Base-by-base conservation (phyloP, 2,888 invertebrate species). In the Dascillus cervinus region DNA sequence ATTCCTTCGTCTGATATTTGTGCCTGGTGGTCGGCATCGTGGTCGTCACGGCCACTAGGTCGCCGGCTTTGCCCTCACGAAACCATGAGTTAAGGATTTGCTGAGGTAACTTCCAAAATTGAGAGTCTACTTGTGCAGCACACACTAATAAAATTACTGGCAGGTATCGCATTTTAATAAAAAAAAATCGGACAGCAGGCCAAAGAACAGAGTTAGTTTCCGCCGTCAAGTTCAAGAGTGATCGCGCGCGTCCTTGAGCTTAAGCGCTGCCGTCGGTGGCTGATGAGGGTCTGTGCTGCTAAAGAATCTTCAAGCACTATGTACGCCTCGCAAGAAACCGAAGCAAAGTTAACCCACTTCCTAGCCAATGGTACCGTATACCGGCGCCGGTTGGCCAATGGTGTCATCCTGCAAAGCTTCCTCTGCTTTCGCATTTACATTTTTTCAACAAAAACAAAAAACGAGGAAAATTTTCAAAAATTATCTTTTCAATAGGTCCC, bases 281-380 rank as follows among this genome's bases (percentile, higher is more conserved):
- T 56, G 53, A 51, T 47, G 59, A 56, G 53, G 57, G 54, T 62
- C 56, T 61, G 58, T 49, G 51, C 53, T 51, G 49, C 49, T 51
- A 51, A 53, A 56, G 56, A 55, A 50, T 55, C 55, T 57, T 52
- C 54, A 55, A 56, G 52, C 55, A 55, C 53, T 60, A 55, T 55
- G 57, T 47, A 47, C 35, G 33, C 32, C 26, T 28, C 34, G 32
- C 39, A 37, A 42, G 41, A 41, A 37, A 52, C 52, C 50, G 43
- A 52, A 50, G 52, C 56, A 48, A 48, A 55, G 50, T 55, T 62
- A 63, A 62, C 62, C 63, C 60, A 63, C 61, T 62, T 63, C 61
- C 55, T 57, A 54, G 48, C 57, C 56, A 58, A 56, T 59, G 53
- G 56, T 56, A 56, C 56, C 53, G 55, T 57, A 26, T 27, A 31